Evolutionary conservation across 2,888 invertebrate genomes (phyloP).

Genomic region (Andrena camellia): DNA sequence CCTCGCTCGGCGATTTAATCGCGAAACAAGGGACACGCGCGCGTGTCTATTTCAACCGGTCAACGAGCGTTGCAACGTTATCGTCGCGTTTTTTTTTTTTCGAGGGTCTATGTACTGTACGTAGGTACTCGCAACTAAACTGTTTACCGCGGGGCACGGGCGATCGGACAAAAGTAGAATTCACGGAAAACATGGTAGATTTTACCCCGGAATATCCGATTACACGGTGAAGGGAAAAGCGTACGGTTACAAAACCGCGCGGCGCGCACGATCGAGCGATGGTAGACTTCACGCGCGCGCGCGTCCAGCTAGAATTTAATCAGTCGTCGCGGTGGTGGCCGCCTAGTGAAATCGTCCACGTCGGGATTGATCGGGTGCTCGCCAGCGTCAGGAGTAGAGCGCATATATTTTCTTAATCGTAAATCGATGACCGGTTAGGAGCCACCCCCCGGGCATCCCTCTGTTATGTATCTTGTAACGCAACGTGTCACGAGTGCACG

Average conservation of each 20-base stretch:
- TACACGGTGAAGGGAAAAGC: constrained; percentile 9
- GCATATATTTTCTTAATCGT: constrained; percentile 51
- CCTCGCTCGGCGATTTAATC: constrained; percentile 21
- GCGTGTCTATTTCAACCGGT: neutral
- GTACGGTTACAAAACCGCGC: constrained; percentile 32
- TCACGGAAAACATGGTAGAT: constrained; percentile 13
- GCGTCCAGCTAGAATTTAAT: constrained; percentile 34
- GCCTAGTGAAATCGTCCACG: constrained; percentile 4
- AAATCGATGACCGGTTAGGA: constrained; percentile 54
- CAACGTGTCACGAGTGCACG: constrained; percentile 48
- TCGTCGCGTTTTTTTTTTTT: neutral
- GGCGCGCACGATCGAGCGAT: constrained; percentile 22
- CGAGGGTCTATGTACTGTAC: neutral
- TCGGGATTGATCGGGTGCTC: constrained; percentile 7
- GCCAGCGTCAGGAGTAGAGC: constrained; percentile 5
- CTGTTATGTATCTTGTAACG: constrained; percentile 50
- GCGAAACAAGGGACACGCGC: constrained; percentile 13
- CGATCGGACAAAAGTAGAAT: constrained; percentile 11
- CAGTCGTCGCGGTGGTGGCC: neutral
- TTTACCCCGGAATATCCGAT: constrained; percentile 45
- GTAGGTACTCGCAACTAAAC: neutral
- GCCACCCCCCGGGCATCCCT: constrained; percentile 27
- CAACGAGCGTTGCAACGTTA: neutral
- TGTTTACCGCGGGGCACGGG: neutral
- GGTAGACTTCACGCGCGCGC: constrained; percentile 9